Base-by-base conservation (phyloP, 2,113 vertebrate species). In the Microcebus jonahi region DNA sequence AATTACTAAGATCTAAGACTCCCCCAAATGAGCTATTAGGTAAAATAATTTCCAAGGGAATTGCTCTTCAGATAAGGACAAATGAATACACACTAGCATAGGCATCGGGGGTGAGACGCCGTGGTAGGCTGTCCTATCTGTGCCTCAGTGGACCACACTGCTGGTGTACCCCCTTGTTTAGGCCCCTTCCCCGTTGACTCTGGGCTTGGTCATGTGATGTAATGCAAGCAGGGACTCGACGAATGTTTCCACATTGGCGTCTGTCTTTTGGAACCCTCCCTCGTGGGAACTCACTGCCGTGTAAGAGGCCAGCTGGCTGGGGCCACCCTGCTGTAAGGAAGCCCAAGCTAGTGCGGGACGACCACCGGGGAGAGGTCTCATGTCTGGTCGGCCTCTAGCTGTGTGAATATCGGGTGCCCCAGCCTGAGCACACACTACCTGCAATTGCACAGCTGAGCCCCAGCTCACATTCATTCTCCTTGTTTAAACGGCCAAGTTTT, bases 1-100 rank as follows among this genome's bases (percentile, higher is more conserved):
- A 67, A 96, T 73, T 86, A 65, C 29, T 45, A 70, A 77, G 36
- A 85, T 45, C 50, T 2, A 55, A 63, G 65, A 55, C 48, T 87
- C n/a, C 36, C 15, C 45, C 57, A 71, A 45, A 65, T 50, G n/a
- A 77, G 53, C 48, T 55, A 17, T 81, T 48, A 34, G 29, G 53
- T 71, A 25, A 81, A 34, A 55, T 53, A 27, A 59, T 91, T 88
- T 76, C 45, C n/a, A 45, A 90, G 53, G 13, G 63, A 75, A 39
- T 10, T 81, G 29, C 61, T 50, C 70, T 73, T 59, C 87, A 36
- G 71, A 18, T 67, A n/a, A 86, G 67, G 42, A 57, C 12, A 6
- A 70, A 48, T 27, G n/a, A 71, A 42, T 10, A 55, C 39, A 73
- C 8, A 11, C 9, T 21, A 3, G 12, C 9, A 1, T 65, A 42